phyloP scores from a whole-genome alignment of 2,797 vertebrate species.

The Remorina albescens region DNA sequence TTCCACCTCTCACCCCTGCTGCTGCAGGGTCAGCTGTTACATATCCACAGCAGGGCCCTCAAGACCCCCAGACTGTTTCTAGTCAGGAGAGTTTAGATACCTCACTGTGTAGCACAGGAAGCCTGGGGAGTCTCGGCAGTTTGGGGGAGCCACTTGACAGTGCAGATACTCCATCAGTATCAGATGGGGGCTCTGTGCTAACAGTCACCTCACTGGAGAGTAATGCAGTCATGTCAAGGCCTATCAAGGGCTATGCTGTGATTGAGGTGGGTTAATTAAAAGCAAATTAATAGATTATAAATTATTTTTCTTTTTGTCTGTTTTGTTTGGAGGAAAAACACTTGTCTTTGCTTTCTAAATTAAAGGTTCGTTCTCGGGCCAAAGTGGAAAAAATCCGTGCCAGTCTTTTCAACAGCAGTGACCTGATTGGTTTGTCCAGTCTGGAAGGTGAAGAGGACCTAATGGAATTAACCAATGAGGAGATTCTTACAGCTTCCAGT shows the following conservation, averaged over 20 bases:
- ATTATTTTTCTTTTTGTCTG: neutral
- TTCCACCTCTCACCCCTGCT: constrained; percentile 82
- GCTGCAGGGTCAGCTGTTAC: constrained; percentile 84
- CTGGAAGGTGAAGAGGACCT: constrained; percentile 97
- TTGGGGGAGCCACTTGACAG: constrained; percentile 92
- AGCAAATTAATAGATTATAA: neutral
- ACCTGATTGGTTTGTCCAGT: constrained; percentile 96
- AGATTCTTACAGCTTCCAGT: constrained; percentile 97
- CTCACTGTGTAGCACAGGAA: constrained; percentile 95
- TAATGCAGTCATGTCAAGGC: constrained; percentile 84
- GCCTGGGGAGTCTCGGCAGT: constrained; percentile 94
- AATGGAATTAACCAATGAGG: constrained; percentile 98
- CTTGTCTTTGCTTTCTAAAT: neutral
- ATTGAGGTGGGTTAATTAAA: constrained; percentile 89
- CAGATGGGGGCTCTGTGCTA: constrained; percentile 92
- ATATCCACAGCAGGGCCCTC: constrained; percentile 78
- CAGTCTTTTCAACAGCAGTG: constrained; percentile 98
- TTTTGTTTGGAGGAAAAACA: neutral
- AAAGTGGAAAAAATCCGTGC: constrained; percentile 99
- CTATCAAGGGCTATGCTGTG: constrained; percentile 97
- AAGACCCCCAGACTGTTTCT: constrained; percentile 91
- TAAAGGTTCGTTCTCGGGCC: constrained; percentile 93
- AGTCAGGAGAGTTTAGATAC: constrained; percentile 97
- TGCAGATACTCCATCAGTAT: constrained; percentile 87
- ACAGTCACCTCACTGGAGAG: constrained; percentile 91